Conservation (phyloP, 2,797 vertebrate genomes). For the Arrhamphus sclerolepis region DNA sequence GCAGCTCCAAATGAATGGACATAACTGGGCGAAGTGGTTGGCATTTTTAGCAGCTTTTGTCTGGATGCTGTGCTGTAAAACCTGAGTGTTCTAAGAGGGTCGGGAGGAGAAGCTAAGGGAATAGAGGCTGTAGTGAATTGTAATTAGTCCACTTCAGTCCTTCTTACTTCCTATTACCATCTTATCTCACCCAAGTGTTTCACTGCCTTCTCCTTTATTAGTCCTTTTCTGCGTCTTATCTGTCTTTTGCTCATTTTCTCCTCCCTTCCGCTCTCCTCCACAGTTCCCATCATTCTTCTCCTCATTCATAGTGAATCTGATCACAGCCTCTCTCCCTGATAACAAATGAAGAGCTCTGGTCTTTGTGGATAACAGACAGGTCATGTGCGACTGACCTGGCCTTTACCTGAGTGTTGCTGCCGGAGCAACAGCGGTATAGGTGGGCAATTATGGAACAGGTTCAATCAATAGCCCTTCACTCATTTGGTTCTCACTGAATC, state of each 20-base stretch:
- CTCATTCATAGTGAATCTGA: slow-evolving; percentile 38
- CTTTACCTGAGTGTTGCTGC: slow-evolving; percentile 66
- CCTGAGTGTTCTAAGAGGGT: slow-evolving; percentile 33
- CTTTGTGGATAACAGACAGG: slow-evolving; percentile 48
- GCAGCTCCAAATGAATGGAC: slow-evolving; percentile 57
- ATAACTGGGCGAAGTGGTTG: slow-evolving; percentile 56
- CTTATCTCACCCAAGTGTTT: slow-evolving; percentile 60
- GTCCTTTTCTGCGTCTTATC: slow-evolving; percentile 53
- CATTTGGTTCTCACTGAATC: slow-evolving; percentile 36
- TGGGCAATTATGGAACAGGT: slow-evolving; percentile 58
- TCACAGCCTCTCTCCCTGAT: slow-evolving; percentile 36
- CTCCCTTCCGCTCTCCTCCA: slow-evolving; percentile 7
- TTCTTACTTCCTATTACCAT: slow-evolving; percentile 62
- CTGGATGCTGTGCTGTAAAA: slow-evolving; percentile 36
- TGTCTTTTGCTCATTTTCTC: slow-evolving; percentile 33
- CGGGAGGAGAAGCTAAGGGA: slow-evolving; percentile 43
- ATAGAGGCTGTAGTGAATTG: slow-evolving; percentile 61
- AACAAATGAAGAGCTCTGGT: slow-evolving; percentile 31
- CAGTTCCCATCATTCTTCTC: slow-evolving; percentile 37
- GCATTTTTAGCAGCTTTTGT: slow-evolving; percentile 64
- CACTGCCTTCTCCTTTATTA: slow-evolving; percentile 51
- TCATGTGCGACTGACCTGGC: slow-evolving; percentile 51
- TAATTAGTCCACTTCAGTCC: slow-evolving; percentile 71
- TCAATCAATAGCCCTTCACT: slow-evolving; percentile 64
- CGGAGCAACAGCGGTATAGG: slow-evolving; percentile 36